Percentiles rank a stretch among this genome's conserved stretches.
Evolutionary conservation across 2,113 vertebrate species (phyloP).

Genomic region (Engraulis encrasicolus): DNA sequence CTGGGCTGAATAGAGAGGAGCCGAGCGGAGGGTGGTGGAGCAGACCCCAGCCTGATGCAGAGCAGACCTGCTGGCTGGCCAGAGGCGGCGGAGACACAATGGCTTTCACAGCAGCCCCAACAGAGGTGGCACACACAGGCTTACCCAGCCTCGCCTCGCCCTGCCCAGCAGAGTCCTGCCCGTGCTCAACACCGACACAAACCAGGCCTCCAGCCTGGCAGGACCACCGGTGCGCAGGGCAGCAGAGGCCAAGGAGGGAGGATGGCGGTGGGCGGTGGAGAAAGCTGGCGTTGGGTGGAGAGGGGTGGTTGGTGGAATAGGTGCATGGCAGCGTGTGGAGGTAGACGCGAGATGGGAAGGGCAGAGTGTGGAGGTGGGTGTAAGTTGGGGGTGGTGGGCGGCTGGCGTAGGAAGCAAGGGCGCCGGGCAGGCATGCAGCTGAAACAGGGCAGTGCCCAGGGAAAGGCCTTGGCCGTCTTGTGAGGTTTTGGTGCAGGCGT

Average conservation of each 20-base stretch:
- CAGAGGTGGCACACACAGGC: conserved; percentile 1
- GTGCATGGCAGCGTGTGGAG: no score
- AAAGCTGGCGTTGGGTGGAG: neutral
- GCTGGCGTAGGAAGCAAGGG: no score
- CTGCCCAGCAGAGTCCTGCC: neutral
- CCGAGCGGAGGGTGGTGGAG: no score
- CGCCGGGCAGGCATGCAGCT: no score
- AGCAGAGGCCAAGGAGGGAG: neutral
- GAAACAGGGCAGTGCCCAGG: no score
- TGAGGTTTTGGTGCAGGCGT: no score
- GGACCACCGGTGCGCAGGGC: neutral
- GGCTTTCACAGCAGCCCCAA: conserved; percentile 16
- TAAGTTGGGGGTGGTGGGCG: no score
- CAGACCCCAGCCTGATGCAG: neutral
- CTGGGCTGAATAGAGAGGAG: neutral
- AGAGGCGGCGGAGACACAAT: neutral
- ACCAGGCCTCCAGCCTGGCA: neutral
- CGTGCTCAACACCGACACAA: neutral
- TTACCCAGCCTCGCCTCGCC: neutral
- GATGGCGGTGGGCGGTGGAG: neutral
- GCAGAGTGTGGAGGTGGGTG: no score
- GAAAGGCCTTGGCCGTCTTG: no score
- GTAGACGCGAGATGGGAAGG: no score
- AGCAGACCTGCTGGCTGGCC: neutral
- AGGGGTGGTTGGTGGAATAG: no score